Evolutionary conservation across 2,797 vertebrate species (phyloP), one percentile per base, ranked within the genome.

Genomic region (Sebastolobus altivelis): DNA sequence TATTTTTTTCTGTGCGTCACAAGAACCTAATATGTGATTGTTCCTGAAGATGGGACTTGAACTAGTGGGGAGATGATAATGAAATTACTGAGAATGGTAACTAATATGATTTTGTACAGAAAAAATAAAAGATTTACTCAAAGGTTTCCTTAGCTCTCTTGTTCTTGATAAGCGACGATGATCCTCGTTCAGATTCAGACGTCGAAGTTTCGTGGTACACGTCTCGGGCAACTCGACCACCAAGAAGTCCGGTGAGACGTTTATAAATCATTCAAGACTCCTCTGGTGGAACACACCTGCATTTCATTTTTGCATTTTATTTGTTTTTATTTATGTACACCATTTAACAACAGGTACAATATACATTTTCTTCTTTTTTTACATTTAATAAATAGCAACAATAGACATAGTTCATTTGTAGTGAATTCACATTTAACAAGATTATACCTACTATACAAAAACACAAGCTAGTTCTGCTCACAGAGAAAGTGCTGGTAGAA

Each of bases 101-200:
- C 93, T 95, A 95, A 97, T 96, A 96, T 95, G 93, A 97, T 96
- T 93, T 97, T 99, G 97, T 98, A 97, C 95, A 97, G 95, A 94
- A 95, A 93, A 93, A 96, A 94, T 95, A 96, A 97, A 98, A 85
- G 81, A 93, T 97, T 96, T 95, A 95, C 85, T 87, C 83, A 90
- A 93, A 90, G 20, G 78, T 89, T 93, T 87, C 38, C 25, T 63
- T 22, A 40, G 6, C 31, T 76, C 22, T 83, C 31, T 55, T 54
- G 14, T 84, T 79, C 33, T 72, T 84, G 49, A 55, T 2, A 13
- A 22, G 4, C n/a, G 0, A 3, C 12, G 2, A 3, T 31, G 29
- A 61, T 46, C 4, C 7, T 40, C 8, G 0, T 31, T 22, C 71
- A 35, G n/a, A 61, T 12, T 75, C 16, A 0, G 14, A 6, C 43